These are phyloP conservation scores for Cephalotes varians DNA, from an alignment of 2,888 invertebrate species.

Conservation along the genomic window DNA sequence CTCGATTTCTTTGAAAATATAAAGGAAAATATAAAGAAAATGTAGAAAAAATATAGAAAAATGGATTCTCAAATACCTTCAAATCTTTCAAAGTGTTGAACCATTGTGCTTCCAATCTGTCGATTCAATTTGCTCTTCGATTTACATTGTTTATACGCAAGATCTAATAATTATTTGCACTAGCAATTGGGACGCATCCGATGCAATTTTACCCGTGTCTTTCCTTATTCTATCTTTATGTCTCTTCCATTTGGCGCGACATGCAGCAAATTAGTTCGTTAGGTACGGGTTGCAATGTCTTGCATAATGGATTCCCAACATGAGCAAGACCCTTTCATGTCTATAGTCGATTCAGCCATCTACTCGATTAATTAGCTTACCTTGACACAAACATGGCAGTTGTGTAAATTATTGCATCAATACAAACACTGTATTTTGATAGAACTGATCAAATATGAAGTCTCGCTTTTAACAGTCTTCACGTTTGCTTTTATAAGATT, in stretches of 20 bases:
- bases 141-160: constrained; percentile 9
- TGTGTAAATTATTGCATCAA: constrained; percentile 58
- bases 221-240: constrained; percentile 37
- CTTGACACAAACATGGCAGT: constrained; percentile 52
- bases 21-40: too few relatives aligned
- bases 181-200: background rate
- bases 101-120: background rate
- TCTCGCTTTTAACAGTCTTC: background rate
- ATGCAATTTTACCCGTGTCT: background rate
- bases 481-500: background rate
- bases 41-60: background rate
- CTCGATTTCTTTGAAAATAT: background rate
- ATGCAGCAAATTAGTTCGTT: constrained; percentile 59
- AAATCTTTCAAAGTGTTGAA: background rate
- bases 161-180: constrained; percentile 25
- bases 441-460: constrained; percentile 12
- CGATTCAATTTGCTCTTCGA: background rate
- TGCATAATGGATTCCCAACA: constrained; percentile 50
- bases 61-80: background rate
- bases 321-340: constrained; percentile 40
- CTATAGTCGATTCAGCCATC: constrained; percentile 52
- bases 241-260: constrained; percentile 46
- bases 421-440: background rate
- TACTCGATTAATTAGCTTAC: constrained; percentile 70
- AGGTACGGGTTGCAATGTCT: constrained; percentile 44